Percentiles rank a stretch among this genome's conserved stretches.
Conservation (phyloP, 92 coral and sea anemone genomes). For the Diadumene lineata region DNA sequence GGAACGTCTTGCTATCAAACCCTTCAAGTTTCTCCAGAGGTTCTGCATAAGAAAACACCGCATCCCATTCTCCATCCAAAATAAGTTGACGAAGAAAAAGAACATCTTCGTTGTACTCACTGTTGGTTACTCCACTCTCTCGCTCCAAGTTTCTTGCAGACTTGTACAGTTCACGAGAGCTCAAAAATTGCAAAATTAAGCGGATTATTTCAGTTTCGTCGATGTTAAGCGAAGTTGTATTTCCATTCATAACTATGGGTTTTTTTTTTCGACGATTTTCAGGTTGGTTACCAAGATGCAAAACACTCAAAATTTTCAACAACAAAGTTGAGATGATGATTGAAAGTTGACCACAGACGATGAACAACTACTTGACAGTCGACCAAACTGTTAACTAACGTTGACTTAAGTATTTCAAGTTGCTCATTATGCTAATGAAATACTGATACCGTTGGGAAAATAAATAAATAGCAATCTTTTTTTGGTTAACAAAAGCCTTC, state of each 20-base stretch:
- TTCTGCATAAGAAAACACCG: conserved; percentile 86
- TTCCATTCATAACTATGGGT: conserved; percentile 34
- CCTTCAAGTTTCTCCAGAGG: conserved; percentile 84
- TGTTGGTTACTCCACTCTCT: conserved; percentile 81
- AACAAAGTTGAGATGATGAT: background rate
- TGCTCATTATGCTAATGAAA: conserved; percentile 39
- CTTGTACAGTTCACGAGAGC: conserved; percentile 79
- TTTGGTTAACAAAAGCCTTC: conserved; percentile 37
- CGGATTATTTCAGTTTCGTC: conserved; percentile 77
- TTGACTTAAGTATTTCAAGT: conserved; percentile 24
- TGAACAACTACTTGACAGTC: conserved; percentile 1
- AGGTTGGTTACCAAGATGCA: conserved; percentile 17
- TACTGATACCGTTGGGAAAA: background rate
- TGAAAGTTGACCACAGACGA: conserved; percentile 18
- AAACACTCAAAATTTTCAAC: conserved; percentile 3
- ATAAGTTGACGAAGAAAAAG: conserved; percentile 88
- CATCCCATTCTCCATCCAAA: conserved; percentile 98
- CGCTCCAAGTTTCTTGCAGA: conserved; percentile 86
- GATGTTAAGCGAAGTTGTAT: conserved; percentile 58
- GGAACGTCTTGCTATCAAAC: conserved; percentile 79
- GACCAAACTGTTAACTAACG: background rate
- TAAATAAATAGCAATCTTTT: conserved; percentile 27
- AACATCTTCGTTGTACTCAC: conserved; percentile 77
- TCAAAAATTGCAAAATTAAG: conserved; percentile 81
- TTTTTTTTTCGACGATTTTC: background rate